Evolutionary conservation across 2,797 vertebrate genomes (phyloP), one percentile per base, ranked within the genome.

Genomic region (Cuniculus paca): DNA sequence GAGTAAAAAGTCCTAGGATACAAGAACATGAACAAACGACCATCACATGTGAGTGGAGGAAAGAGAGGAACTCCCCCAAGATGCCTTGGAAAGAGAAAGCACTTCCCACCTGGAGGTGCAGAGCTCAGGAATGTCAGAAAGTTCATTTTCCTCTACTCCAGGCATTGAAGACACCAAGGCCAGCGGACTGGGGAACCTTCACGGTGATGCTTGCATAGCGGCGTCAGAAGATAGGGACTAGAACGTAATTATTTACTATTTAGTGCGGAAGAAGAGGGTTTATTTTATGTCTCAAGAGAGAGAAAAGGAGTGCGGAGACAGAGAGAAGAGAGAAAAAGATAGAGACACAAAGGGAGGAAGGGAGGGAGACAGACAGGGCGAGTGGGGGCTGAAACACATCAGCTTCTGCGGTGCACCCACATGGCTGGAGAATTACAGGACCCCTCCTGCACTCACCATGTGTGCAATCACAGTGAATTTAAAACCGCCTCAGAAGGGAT

Each of bases 201-300:
- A 79, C 90, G 60, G 95, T 83, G 96, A 96, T 95, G 95, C 98
- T 96, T 97, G 97, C 98, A 97, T 97, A 98, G 97, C 98, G 97
- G 93, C 96, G 96, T 45, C 96, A 97, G 0, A 79, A 98, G 96
- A 22, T 11, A 31, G 96, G 96, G 98, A 98, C 97, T 97, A 98
- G 97, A 96, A 96, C 91, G 97, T 96, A 98, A 97, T 98, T 98
- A 97, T 98, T 98, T 95, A 75, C 92, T 93, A 79, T 97, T 98
- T 98, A 95, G 92, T 92, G 96, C 42, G 94, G 91, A 97, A 86
- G 88, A 96, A 97, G 98, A 96, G 92, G 42, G 95, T 82, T 97
- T 98, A 94, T 98, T 98, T 98, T 96, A 74, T 79, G 42, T 98
- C 97, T 98, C 97, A 97, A 97, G 96, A 95, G 26, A 87, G 50